phyloP scores from a whole-genome alignment of 2,888 invertebrate genomes.

The Scaptomyza parva region DNA sequence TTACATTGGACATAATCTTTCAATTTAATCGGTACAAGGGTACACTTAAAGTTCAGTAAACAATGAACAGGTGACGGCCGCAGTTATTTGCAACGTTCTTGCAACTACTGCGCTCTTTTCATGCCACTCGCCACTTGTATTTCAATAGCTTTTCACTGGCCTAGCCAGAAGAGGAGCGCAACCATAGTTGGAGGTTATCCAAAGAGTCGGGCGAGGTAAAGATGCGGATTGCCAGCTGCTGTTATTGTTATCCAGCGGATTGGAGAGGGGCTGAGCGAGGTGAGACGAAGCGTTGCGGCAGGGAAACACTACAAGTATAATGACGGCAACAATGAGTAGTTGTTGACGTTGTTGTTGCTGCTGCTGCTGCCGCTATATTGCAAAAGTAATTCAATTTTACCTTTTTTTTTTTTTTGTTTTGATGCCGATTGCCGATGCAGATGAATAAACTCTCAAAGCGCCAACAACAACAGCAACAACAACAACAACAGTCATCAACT shows the following conservation, averaged over 20 bases:
- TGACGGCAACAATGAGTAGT: constrained; percentile 35
- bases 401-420: constrained; percentile 67
- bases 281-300: constrained; percentile 1
- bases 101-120: constrained; percentile 1
- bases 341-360: constrained; percentile 9
- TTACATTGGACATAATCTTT: neutral
- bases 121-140: constrained; percentile 27
- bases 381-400: constrained; percentile 74
- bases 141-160: constrained; percentile 61
- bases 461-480: neutral
- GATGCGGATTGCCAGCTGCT: constrained; percentile 13
- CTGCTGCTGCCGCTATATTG: constrained; percentile 44
- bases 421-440: constrained; percentile 25
- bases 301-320: constrained; percentile 23
- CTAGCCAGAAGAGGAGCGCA: constrained; percentile 15
- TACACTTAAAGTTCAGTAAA: constrained; percentile 8
- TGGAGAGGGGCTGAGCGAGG: no score
- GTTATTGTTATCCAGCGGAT: neutral
- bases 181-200: neutral
- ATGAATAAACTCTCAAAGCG: constrained; percentile 4
- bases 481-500: no score
- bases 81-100: constrained; percentile 1
- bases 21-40: constrained; percentile 13
- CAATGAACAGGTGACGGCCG: constrained; percentile 7
- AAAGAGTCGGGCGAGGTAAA: neutral